A percentile compares a stretch with the other conserved stretches of the same genome.
These are phyloP conservation scores for Hylaeus volcanicus DNA, from an alignment of 1,140 invertebrate genomes.

Conservation along the genomic window DNA sequence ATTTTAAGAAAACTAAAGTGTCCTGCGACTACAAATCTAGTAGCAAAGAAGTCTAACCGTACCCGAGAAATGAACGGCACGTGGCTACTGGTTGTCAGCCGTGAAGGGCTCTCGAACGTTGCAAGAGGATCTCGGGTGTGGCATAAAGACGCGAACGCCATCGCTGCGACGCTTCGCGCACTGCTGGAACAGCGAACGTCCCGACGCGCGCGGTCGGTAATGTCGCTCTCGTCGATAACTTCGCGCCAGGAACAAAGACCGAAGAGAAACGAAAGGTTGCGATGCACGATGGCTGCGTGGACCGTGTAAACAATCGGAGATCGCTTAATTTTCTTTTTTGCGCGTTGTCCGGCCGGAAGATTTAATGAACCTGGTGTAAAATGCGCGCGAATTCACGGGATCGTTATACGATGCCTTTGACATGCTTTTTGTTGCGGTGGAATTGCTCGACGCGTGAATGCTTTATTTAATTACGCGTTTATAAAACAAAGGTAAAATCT, in stretches of 20 bases:
- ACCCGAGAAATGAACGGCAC: constrained; percentile 64
- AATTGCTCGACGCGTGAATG: background rate
- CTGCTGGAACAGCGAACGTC: background rate
- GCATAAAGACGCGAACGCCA: constrained; percentile 72
- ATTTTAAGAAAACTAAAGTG: too few species aligned
- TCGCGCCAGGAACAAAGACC: constrained; percentile 23
- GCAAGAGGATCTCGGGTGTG: constrained; percentile 73
- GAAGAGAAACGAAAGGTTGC: background rate
- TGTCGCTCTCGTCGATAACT: constrained; percentile 22
- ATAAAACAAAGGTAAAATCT: background rate
- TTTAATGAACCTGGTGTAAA: constrained; percentile 35
- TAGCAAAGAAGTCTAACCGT: constrained; percentile 50
- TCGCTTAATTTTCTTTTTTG: constrained; percentile 74
- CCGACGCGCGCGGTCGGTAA: constrained; percentile 58
- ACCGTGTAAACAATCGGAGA: constrained; percentile 68
- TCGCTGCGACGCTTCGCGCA: constrained; percentile 46
- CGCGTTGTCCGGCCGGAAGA: constrained; percentile 31
- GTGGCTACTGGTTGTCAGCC: constrained; percentile 64
- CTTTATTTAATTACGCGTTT: background rate
- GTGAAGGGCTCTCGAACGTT: constrained; percentile 52
- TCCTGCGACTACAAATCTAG: too few species aligned
- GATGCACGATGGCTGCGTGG: background rate
- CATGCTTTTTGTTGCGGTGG: background rate
- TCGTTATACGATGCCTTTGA: constrained; percentile 11
- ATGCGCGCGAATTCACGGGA: constrained; percentile 14